A percentile compares a stretch with the other conserved stretches of the same genome.
These are phyloP conservation scores for Sinocyclocheilus anshuiensis DNA, from an alignment of 2,113 vertebrate species.

Conservation along the genomic window DNA sequence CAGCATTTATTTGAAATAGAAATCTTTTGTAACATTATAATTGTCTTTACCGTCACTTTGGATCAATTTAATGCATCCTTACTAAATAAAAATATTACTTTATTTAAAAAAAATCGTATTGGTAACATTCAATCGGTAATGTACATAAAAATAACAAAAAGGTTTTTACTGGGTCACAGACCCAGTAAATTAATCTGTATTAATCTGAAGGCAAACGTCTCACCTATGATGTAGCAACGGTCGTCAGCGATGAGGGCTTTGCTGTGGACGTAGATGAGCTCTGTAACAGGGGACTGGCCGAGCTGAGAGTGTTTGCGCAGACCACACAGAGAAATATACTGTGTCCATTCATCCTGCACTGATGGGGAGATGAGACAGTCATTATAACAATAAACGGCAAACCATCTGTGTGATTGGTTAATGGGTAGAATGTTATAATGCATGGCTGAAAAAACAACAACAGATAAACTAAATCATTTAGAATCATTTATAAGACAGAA, in stretches of 20 bases:
- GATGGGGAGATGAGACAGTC: conserved; percentile 30
- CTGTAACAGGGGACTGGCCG: conserved; percentile 72
- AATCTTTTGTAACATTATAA: no score
- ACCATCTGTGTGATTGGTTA: not conserved
- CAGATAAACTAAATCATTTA: not conserved
- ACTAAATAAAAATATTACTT: not conserved
- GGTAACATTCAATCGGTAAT: not conserved
- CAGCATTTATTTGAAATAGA: no score
- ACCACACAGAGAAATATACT: conserved; percentile 85
- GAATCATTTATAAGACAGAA: conserved; percentile 21
- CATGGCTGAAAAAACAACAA: not conserved
- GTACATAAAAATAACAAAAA: not conserved
- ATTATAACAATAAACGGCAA: conserved; percentile 1
- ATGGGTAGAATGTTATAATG: not conserved
- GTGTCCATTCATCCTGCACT: conserved; percentile 84
- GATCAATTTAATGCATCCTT: not conserved
- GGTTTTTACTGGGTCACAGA: no score
- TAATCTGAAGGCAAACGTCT: conserved; percentile 52
- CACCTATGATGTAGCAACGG: conserved; percentile 86
- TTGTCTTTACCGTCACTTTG: no score
- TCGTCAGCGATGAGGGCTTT: conserved; percentile 89
- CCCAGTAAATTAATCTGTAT: not conserved
- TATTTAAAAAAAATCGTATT: no score
- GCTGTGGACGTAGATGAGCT: conserved; percentile 91
- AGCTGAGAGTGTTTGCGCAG: conserved; percentile 82